phyloP scores from a whole-genome alignment of 1,140 invertebrate species.

The Oncopodura yosiiana region DNA sequence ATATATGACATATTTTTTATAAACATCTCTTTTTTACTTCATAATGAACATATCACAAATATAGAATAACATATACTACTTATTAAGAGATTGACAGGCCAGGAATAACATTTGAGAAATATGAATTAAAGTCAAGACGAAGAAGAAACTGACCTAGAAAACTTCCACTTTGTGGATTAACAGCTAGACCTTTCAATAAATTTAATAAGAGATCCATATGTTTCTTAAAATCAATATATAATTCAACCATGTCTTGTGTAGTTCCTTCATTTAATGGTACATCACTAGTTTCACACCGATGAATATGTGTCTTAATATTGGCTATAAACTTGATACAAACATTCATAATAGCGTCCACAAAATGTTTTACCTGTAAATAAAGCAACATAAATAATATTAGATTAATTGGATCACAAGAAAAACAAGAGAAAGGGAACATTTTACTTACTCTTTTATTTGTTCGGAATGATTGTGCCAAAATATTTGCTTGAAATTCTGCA shows the following conservation, averaged over 20 bases:
- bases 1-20: too few relatives aligned
- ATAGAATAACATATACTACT: too few relatives aligned
- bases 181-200: slow-evolving; percentile 18
- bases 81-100: too few relatives aligned
- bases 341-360: slow-evolving; percentile 26
- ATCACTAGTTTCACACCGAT: slow-evolving; percentile 12
- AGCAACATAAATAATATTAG: not conserved
- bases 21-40: too few relatives aligned
- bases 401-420: too few relatives aligned
- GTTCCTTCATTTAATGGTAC: slow-evolving; percentile 30
- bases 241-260: slow-evolving; percentile 17
- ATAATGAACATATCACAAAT: too few relatives aligned
- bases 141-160: slow-evolving; percentile 30
- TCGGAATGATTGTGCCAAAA: slow-evolving; percentile 30
- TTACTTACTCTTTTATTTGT: slow-evolving; percentile 14
- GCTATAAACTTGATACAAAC: slow-evolving; percentile 21
- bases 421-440: too few relatives aligned
- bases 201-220: slow-evolving; percentile 28
- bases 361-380: slow-evolving; percentile 18
- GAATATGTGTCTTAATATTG: slow-evolving; percentile 21
- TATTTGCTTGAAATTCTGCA: slow-evolving; percentile 25
- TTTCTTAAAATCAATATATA: slow-evolving; percentile 19
- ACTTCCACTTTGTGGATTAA: slow-evolving; percentile 23
- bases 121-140: slow-evolving; percentile 34
- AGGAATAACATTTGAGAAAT: slow-evolving; percentile 19